Base-by-base conservation (phyloP, 92 coral and sea anemone species). In the Paramuricea clavata region DNA sequence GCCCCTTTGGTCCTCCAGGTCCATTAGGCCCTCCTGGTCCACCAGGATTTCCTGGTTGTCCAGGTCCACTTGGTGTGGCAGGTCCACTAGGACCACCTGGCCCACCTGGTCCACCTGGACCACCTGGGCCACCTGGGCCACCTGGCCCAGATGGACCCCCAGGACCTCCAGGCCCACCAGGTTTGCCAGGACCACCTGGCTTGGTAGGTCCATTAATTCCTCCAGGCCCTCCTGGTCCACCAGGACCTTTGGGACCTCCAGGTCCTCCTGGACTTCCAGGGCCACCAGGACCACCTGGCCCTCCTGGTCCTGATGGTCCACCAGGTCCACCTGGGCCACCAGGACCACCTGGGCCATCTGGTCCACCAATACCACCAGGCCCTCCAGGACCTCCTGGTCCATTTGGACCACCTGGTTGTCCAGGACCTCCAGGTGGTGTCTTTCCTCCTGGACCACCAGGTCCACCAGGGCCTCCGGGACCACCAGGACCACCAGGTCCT, bases 221-320 rank as follows among this genome's bases (percentile, higher is more conserved):
- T n/a, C 92, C 89, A 15, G 98, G 98, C 1, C 95, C 94, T 49
- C 94, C 95, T 3, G 98, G 95, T 0, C 95, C 95, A 15, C 95
- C 93, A 3, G 97, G 98, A 0, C 93, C 95, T 0, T 90, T 90
- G 0, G 95, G 98, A 41, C 90, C 95, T 31, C 91, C 94, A 0
- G 95, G 95, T 12, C 94, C 81, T 56, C 83, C 67, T 8, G 97
- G 89, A 34, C 93, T 25, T n/a, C n/a, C n/a, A n/a, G n/a, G n/a
- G n/a, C 94, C 96, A 7, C 89, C 89, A 6, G 94, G 91, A 0
- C 92, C 92, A 25, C 90, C 92, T 6, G 94, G 94, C 1, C 89
- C 87, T 16, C 83, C 85, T 43, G 89, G 85, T 5, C 89, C 88
- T 23, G 92, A 92, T 26, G 93, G 95, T 43, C 89, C 94, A 19